A percentile compares a stretch with the other conserved stretches of the same genome.
These are phyloP conservation scores for Andrena flavipes DNA, from an alignment of 2,888 invertebrate genomes.

Conservation along the genomic window DNA sequence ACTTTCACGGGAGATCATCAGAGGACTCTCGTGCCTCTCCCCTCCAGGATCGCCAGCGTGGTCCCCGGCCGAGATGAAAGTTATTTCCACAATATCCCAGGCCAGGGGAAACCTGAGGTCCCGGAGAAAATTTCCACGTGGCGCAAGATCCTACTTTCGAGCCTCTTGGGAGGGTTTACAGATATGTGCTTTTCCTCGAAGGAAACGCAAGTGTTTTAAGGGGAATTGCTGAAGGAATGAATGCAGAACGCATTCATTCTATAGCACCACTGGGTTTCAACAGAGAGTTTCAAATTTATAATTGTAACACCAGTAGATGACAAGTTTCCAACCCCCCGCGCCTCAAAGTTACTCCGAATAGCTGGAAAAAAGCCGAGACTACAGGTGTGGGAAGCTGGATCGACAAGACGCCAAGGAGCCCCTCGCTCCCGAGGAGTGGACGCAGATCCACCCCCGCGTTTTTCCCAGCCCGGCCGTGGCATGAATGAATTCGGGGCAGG, in stretches of 20 bases:
- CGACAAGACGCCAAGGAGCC: not conserved
- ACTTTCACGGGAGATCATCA: slow-evolving; percentile 55
- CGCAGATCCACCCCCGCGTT: slow-evolving; percentile 27
- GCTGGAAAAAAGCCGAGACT: too few species aligned
- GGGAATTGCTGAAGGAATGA: too few species aligned
- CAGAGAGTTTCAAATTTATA: too few species aligned
- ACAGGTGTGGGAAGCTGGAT: not conserved
- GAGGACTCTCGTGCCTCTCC: slow-evolving; percentile 58
- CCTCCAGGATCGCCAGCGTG: not conserved
- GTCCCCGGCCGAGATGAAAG: slow-evolving; percentile 16
- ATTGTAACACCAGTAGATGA: too few species aligned
- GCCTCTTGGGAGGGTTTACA: not conserved
- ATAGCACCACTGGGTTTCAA: too few species aligned
- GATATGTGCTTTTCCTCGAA: too few species aligned
- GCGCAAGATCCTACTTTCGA: not conserved
- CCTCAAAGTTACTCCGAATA: too few species aligned
- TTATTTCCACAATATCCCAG: not conserved
- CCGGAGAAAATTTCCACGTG: not conserved
- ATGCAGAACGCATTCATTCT: too few species aligned
- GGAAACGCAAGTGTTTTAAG: too few species aligned
- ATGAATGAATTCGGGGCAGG: slow-evolving; percentile 72
- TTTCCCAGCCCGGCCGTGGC: slow-evolving; percentile 50
- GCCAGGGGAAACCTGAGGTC: not conserved
- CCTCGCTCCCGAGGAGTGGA: not conserved
- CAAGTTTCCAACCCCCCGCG: too few species aligned